phyloP scores from a whole-genome alignment of 2,113 vertebrate genomes.

The Thunnus maccoyii region DNA sequence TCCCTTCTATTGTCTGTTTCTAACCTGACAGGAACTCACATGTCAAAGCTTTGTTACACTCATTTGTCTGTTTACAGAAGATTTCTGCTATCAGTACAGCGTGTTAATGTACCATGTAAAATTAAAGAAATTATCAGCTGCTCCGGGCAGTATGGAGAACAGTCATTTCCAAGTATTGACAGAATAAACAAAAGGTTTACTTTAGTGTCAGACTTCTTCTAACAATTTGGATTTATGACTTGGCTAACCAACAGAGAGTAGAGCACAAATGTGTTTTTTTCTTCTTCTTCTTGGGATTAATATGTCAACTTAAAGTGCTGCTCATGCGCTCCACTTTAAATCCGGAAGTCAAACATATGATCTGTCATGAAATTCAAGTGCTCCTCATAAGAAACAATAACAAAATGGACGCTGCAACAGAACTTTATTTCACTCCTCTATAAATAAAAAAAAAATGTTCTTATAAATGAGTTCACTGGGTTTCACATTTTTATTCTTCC shows the following conservation, averaged over 20 bases:
- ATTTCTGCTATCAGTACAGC: background rate
- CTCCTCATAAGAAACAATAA: background rate
- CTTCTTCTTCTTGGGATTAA: too few species aligned
- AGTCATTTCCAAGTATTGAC: background rate
- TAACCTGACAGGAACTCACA: background rate
- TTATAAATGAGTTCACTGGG: too few species aligned
- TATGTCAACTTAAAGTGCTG: background rate
- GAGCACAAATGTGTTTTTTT: too few species aligned
- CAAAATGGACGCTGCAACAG: background rate
- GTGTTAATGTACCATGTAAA: background rate
- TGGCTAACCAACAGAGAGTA: too few species aligned
- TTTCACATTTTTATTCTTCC: background rate
- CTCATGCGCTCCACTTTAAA: background rate
- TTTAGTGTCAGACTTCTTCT: too few species aligned
- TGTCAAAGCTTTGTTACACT: background rate
- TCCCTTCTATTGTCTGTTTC: background rate
- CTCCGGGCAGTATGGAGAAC: background rate
- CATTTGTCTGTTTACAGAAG: background rate
- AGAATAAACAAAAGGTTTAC: background rate
- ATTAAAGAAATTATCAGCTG: background rate
- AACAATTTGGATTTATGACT: too few species aligned
- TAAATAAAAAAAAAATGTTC: too few species aligned
- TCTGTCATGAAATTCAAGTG: background rate
- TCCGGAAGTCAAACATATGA: background rate
- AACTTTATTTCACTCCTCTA: background rate